Evolutionary conservation across 2,797 vertebrate genomes (phyloP).

Genomic region (Periophthalmus magnuspinnatus): DNA sequence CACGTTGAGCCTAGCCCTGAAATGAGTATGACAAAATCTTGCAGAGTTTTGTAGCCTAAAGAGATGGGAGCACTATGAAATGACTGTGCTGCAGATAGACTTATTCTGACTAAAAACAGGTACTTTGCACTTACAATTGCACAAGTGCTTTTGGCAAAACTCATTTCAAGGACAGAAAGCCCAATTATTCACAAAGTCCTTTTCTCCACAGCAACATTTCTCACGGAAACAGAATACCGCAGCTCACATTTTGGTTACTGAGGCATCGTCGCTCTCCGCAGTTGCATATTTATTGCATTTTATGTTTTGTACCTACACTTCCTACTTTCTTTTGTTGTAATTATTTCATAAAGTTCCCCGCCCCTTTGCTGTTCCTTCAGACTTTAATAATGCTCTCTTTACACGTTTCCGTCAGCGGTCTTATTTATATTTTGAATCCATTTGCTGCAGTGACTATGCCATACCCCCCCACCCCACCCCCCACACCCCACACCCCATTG

Average conservation of each 20-base stretch:
- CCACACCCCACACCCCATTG: too few species aligned
- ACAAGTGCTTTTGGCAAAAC: constrained; percentile 16
- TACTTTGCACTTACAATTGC: constrained; percentile 6
- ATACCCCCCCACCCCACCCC: too few species aligned
- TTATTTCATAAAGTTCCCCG: neutral
- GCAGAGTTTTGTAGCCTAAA: constrained; percentile 3
- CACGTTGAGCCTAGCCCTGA: neutral
- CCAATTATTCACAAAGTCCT: constrained; percentile 8
- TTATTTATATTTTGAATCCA: constrained; percentile 23
- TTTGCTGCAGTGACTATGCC: constrained; percentile 39
- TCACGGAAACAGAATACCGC: neutral
- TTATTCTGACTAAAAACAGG: constrained; percentile 12
- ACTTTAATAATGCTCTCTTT: neutral
- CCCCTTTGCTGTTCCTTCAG: neutral
- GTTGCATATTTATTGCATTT: constrained; percentile 4
- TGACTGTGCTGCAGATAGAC: neutral
- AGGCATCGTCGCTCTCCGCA: neutral
- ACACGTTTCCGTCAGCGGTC: constrained; percentile 19
- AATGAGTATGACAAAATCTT: neutral
- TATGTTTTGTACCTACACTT: neutral
- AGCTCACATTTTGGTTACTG: too few species aligned
- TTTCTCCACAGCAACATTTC: constrained; percentile 1
- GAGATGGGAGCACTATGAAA: neutral
- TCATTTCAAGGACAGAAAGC: constrained; percentile 15
- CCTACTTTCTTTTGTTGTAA: neutral